These are phyloP conservation scores for Euzophera pinguis DNA, from an alignment of 2,888 invertebrate species.

Conservation along the genomic window DNA sequence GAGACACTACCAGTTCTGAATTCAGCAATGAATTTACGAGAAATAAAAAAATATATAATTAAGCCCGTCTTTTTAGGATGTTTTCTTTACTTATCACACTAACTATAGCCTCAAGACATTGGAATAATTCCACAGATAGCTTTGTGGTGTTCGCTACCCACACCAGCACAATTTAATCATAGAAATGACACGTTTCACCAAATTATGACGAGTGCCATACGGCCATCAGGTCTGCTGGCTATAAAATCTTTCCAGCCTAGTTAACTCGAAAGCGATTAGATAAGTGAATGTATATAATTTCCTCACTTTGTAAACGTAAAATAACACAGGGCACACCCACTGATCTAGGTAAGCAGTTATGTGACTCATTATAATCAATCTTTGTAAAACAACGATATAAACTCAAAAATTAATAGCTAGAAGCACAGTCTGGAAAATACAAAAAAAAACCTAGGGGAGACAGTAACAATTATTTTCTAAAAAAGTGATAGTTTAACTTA, in stretches of 20 bases:
- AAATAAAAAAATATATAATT: too few relatives aligned
- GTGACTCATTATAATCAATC: neutral
- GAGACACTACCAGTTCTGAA: too few relatives aligned
- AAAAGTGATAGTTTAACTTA: too few relatives aligned
- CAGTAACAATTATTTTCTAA: too few relatives aligned
- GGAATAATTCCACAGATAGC: too few relatives aligned
- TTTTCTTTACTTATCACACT: too few relatives aligned
- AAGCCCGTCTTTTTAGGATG: too few relatives aligned
- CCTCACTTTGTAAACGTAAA: neutral
- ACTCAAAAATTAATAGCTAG: neutral
- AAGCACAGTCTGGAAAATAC: too few relatives aligned
- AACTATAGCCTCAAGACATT: too few relatives aligned
- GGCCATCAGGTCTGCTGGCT: constrained; percentile 12
- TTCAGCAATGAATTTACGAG: too few relatives aligned
- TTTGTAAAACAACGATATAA: neutral
- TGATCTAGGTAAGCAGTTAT: neutral
- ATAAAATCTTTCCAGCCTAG: constrained; percentile 51
- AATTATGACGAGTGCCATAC: neutral
- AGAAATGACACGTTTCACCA: neutral
- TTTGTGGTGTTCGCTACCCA: neutral
- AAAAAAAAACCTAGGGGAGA: too few relatives aligned
- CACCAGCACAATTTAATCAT: neutral
- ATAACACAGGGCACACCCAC: neutral
- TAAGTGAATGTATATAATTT: constrained; percentile 22
- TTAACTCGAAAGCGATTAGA: constrained; percentile 43